A percentile compares a stretch with the other conserved stretches of the same genome.
These are phyloP conservation scores for Alentia gelatinosa DNA, from an alignment of 2,888 invertebrate genomes.

Conservation along the genomic window DNA sequence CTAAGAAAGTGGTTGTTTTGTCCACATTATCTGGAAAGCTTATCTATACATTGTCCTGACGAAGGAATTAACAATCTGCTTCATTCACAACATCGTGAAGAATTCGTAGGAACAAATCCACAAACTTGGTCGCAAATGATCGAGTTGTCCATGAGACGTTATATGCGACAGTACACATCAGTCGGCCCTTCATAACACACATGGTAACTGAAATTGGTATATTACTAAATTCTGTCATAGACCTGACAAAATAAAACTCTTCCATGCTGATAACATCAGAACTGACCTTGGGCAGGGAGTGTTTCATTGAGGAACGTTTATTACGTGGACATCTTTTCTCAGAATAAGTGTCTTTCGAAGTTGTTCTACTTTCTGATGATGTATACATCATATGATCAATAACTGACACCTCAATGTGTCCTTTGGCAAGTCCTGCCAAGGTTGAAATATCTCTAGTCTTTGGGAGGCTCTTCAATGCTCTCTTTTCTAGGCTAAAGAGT, in stretches of 20 bases:
- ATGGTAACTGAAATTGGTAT: background rate
- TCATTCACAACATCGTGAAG: background rate
- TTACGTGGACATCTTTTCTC: background rate
- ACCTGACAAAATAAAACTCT: conserved; percentile 19
- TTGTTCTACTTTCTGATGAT: background rate
- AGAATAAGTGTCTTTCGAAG: background rate
- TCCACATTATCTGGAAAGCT: too few relatives aligned
- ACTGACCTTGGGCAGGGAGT: background rate
- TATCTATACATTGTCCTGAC: too few relatives aligned
- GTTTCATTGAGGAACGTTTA: background rate
- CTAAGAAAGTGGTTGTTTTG: too few relatives aligned
- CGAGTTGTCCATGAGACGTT: background rate
- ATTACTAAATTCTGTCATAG: conserved; percentile 1
- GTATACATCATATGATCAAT: background rate
- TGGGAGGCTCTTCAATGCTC: background rate
- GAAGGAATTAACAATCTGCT: conserved; percentile 13
- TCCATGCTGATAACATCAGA: background rate
- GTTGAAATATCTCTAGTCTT: background rate
- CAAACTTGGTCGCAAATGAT: conserved; percentile 23
- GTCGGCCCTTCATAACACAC: background rate
- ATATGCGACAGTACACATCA: conserved; percentile 3
- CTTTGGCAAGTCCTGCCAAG: background rate
- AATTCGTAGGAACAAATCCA: background rate
- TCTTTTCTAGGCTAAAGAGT: background rate
- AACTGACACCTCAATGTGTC: background rate